Base-by-base conservation (phyloP, 23 tunicate genomes). In the Trididemnum miniatum region DNA sequence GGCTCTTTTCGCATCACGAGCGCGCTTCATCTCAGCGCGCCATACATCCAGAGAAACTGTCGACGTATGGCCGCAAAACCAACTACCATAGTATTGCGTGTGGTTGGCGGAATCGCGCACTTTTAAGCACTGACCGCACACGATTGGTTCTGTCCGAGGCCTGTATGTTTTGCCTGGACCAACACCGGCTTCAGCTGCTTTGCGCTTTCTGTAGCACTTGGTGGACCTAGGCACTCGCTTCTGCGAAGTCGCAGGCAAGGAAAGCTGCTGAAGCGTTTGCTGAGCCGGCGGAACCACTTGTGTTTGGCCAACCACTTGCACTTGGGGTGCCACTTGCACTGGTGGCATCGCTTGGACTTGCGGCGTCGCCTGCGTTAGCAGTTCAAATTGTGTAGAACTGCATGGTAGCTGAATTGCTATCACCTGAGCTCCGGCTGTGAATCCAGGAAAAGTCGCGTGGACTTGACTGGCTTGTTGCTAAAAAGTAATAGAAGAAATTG, bases 161-260 rank as follows among this genome's bases (percentile, higher is more conserved):
- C n/a, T 62, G 67, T 62, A 12, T 20, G 25, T 3, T 62, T 62
- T 62, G 67, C 67, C 23, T 12, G 67, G 67, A n/a, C 67, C 67
- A 18, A 26, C 15, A 22, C 5, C 67, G 15, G 29, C 67, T 62
- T 62, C 67, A 3, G 5, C 12, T 4, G 15, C 67, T 62, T 62
- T 62, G 28, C 29, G 26, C 29, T 62, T 62, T 62, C 67, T 18
- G 29, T 62, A 62, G 28, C 67, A 12, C 26, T 62, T 22, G 25
- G 26, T 62, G 23, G 26, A 3, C n/a, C n/a, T 62, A 4, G 67
- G 67, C 29, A 62, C 29, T n/a, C n/a, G n/a, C n/a, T n/a, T n/a
- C n/a, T n/a, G n/a, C 26, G 67, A 62, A 3, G 67, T 5, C 29
- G 67, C 67, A 20, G 67, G 28, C 5, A 62, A 3, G n/a, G 67